These are phyloP conservation scores for Tillus elongatus DNA, from an alignment of 2,888 invertebrate species.

Conservation along the genomic window DNA sequence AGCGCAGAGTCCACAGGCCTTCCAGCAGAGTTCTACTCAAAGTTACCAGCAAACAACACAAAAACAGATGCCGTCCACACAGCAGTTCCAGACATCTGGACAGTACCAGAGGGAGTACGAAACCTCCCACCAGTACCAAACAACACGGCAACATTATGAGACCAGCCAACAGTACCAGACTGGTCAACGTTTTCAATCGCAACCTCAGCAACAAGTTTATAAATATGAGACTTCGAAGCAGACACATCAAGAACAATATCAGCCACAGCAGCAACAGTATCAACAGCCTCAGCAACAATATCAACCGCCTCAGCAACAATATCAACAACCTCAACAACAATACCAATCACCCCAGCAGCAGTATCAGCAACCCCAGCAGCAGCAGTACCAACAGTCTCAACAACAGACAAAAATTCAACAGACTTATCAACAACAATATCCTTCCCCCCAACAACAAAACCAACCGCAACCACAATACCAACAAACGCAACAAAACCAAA, in stretches of 20 bases:
- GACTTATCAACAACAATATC: slow-evolving; percentile 17
- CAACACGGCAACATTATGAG: too few relatives aligned
- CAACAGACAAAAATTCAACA: slow-evolving; percentile 16
- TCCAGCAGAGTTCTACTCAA: slow-evolving; percentile 16
- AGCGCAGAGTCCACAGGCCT: slow-evolving; percentile 15
- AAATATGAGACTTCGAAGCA: too few relatives aligned
- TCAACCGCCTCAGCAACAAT: slow-evolving; percentile 20
- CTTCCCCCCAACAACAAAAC: slow-evolving; percentile 20
- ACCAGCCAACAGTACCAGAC: slow-evolving; percentile 18
- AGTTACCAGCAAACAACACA: slow-evolving; percentile 20
- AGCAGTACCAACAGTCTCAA: slow-evolving; percentile 19
- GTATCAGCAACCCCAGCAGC: slow-evolving; percentile 19
- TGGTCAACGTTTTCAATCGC: slow-evolving; percentile 14
- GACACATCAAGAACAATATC: too few relatives aligned
- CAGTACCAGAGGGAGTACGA: slow-evolving; percentile 6
- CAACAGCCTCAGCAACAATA: slow-evolving; percentile 20
- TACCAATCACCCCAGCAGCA: slow-evolving; percentile 18
- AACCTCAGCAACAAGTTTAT: slow-evolving; percentile 12
- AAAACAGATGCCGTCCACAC: slow-evolving; percentile 16
- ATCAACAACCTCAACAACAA: slow-evolving; percentile 21
- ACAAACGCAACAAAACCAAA: slow-evolving; percentile 19
- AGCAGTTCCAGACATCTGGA: slow-evolving; percentile 15
- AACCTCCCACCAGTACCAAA: slow-evolving; percentile 13
- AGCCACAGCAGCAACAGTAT: too few relatives aligned
- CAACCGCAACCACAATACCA: slow-evolving; percentile 17